Base-by-base conservation (phyloP, 2,113 vertebrate species). In the Rostratula benghalensis region DNA sequence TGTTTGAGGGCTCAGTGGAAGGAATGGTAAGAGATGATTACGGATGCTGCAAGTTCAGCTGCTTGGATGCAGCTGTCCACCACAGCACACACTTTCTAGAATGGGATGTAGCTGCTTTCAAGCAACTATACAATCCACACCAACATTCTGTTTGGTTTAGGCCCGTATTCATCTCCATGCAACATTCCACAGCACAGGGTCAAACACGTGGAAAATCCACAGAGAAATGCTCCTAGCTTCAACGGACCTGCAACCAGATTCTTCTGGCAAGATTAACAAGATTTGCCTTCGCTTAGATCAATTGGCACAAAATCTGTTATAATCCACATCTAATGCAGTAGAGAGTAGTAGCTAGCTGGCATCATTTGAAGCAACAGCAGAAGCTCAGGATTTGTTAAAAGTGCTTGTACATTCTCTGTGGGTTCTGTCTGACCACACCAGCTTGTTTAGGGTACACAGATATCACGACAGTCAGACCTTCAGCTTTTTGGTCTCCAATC, bases 1-100 rank as follows among this genome's bases (percentile, higher is more conserved):
- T 45, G 46, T 6, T 0, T 41, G 19, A 19, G 23, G 30, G 22
- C 6, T 9, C 4, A 8, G 27, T 1, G 3, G 18, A 4, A 56
- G 11, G 37, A 83, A 76, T 21, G 5, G 25, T 22, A 41, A 54
- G 13, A 78, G 22, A 74, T 5, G 19, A 68, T 28, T 78, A 78
- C 57, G 25, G 71, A 84, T 18, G 18, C 23, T 70, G 7, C 4
- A 81, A n/a, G 30, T 69, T 51, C 74, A 84, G 50, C 69, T 85
- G 37, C n/a, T 74, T 61, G 24, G 48, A 85, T 13, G 2, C 5
- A 7, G 75, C 51, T 71, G 31, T 35, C 61, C 71, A 59, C 8
- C 53, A 71, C 37, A 79, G 22, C 37, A 35, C 6, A 3, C 5
- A 5, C 27, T 75, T 85, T 35, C 39, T 43, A 63, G 33, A 73